Conservation (phyloP, 2,797 vertebrate genomes). For the Scomberomorus guttatus region DNA sequence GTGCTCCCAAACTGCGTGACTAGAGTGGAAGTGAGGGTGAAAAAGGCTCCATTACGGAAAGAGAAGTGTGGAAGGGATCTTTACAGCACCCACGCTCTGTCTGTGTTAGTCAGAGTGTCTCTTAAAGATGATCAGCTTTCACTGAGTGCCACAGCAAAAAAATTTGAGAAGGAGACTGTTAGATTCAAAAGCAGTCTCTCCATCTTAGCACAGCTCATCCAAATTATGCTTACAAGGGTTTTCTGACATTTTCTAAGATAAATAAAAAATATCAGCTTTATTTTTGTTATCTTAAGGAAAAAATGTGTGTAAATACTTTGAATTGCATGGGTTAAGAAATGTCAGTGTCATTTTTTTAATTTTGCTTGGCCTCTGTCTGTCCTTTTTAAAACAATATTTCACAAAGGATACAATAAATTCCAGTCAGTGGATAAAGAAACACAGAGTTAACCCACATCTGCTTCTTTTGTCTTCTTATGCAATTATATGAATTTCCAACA, state of each 20-base stretch:
- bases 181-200: constrained; percentile 32
- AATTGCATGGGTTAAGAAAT: constrained; percentile 49
- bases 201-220: constrained; percentile 9
- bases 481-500: constrained; percentile 57
- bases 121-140: constrained; percentile 35
- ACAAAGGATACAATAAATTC: constrained; percentile 53
- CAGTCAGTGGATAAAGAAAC: constrained; percentile 49
- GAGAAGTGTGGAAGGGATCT: constrained; percentile 43
- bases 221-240: not conserved
- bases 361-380: constrained; percentile 16
- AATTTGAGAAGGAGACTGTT: constrained; percentile 23
- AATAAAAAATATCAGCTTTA: not conserved
- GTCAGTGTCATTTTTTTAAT: constrained; percentile 30
- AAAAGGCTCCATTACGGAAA: constrained; percentile 60
- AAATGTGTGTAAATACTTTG: constrained; percentile 7
- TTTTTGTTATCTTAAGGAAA: not conserved
- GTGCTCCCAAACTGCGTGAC: constrained; percentile 65
- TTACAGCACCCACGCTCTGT: constrained; percentile 47
- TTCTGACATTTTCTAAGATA: not conserved
- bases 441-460: constrained; percentile 38
- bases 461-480: constrained; percentile 42
- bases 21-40: constrained; percentile 58
- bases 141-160: constrained; percentile 26
- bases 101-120: constrained; percentile 45
- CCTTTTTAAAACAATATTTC: constrained; percentile 48